Evolutionary conservation across 2,888 invertebrate species (phyloP).

Genomic region (Eulithis prunata): DNA sequence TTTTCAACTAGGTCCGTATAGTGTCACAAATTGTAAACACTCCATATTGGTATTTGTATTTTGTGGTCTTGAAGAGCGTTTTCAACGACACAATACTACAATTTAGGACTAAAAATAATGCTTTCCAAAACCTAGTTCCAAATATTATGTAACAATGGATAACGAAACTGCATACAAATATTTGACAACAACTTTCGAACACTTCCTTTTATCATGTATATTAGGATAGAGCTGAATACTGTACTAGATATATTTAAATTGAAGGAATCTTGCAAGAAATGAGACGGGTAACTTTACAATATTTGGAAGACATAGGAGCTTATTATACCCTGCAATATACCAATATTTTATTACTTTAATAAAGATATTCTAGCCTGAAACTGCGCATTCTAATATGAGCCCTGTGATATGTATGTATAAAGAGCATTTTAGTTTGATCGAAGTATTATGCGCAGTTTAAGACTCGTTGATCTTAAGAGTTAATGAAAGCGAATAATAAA

Average conservation of each 20-base stretch:
- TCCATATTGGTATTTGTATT: not conserved
- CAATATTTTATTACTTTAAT: not conserved
- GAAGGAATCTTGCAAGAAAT: constrained; percentile 19
- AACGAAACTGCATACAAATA: not conserved
- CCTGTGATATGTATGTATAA: not conserved
- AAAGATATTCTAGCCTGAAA: not conserved
- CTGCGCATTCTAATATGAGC: not conserved
- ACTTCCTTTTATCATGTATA: too few species aligned
- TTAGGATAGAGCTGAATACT: not conserved
- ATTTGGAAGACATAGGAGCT: constrained; percentile 11
- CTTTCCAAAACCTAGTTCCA: not conserved
- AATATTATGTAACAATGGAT: too few species aligned
- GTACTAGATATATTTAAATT: not conserved
- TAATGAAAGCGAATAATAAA: constrained; percentile 18
- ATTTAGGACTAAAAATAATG: not conserved
- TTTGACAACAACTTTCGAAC: not conserved
- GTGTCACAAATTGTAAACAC: too few species aligned
- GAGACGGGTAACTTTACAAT: constrained; percentile 22
- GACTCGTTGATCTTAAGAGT: not conserved
- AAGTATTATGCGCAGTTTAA: not conserved
- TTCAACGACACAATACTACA: not conserved
- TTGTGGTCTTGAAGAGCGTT: not conserved
- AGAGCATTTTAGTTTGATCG: not conserved
- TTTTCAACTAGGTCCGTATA: too few species aligned
- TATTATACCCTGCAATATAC: constrained; percentile 10